phyloP scores from a whole-genome alignment of 2,888 invertebrate genomes.

The Elegia similella region DNA sequence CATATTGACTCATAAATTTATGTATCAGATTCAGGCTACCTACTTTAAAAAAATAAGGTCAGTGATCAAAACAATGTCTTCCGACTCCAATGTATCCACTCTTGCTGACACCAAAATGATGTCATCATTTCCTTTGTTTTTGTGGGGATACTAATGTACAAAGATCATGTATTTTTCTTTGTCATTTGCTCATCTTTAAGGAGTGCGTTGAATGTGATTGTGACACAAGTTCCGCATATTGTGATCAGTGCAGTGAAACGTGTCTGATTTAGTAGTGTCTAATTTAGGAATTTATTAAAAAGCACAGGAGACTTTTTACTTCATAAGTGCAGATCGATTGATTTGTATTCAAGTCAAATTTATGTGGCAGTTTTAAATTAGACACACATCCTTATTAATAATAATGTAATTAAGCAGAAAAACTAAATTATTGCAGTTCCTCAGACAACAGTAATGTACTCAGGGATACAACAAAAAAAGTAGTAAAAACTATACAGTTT shows the following conservation, averaged over 20 bases:
- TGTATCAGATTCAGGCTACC: constrained; percentile 11
- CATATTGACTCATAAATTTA: constrained; percentile 5
- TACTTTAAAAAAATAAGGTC: constrained; percentile 14
- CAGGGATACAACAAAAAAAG: too few species aligned
- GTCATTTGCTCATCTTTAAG: constrained; percentile 45
- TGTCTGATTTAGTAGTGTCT: too few species aligned
- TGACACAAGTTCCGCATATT: not conserved
- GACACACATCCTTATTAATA: too few species aligned
- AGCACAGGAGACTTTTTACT: too few species aligned
- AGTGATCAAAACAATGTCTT: constrained; percentile 44
- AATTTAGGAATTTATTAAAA: too few species aligned
- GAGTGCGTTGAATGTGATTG: constrained; percentile 5
- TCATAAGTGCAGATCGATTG: too few species aligned
- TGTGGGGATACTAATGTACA: constrained; percentile 39
- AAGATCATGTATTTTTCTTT: constrained; percentile 45
- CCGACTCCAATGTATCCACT: constrained; percentile 36
- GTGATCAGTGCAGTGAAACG: not conserved
- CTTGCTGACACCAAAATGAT: constrained; percentile 44
- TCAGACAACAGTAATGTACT: too few species aligned
- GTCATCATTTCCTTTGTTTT: constrained; percentile 68
- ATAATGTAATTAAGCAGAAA: too few species aligned
- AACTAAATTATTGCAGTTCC: too few species aligned
- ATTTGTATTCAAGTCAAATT: too few species aligned
- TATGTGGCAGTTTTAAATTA: too few species aligned
- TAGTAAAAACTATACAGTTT: too few species aligned